These are phyloP conservation scores for Noctua comes DNA, from an alignment of 2,888 invertebrate genomes.

Conservation along the genomic window DNA sequence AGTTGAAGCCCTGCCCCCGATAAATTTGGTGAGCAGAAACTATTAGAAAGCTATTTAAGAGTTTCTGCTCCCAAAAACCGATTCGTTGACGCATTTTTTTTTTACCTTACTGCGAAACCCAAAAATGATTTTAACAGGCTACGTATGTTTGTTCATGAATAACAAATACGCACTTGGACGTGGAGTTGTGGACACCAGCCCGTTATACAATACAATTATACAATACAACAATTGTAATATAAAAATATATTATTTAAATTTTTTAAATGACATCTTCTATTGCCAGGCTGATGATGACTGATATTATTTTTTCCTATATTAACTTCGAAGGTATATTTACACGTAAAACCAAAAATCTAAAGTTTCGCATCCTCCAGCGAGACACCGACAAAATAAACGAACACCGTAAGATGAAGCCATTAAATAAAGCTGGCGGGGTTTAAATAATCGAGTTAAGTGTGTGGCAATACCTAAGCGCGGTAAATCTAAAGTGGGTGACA, in stretches of 20 bases:
- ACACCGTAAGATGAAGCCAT: constrained; percentile 58
- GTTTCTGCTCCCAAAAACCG: background rate
- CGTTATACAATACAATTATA: too few species aligned
- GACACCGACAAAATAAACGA: constrained; percentile 51
- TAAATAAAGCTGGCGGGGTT: constrained; percentile 56
- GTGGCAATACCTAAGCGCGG: constrained; percentile 71
- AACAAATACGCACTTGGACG: too few species aligned
- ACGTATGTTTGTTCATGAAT: background rate
- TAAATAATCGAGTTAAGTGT: constrained; percentile 77
- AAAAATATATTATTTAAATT: too few species aligned
- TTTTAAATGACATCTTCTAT: too few species aligned
- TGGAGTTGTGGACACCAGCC: too few species aligned
- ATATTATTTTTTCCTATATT: background rate
- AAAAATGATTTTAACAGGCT: background rate
- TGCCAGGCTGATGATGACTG: too few species aligned
- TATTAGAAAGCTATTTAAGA: background rate
- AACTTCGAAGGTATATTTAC: background rate
- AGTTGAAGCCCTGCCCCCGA: background rate
- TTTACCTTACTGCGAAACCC: background rate
- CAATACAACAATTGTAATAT: too few species aligned
- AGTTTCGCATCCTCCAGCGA: background rate
- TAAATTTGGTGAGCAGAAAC: too few species aligned
- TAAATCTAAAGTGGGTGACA: constrained; percentile 81
- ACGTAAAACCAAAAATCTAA: constrained; percentile 1
- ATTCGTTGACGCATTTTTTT: background rate